Base-by-base conservation (phyloP, 2,113 vertebrate species). In the Boulengeromyrus knoepffleri region DNA sequence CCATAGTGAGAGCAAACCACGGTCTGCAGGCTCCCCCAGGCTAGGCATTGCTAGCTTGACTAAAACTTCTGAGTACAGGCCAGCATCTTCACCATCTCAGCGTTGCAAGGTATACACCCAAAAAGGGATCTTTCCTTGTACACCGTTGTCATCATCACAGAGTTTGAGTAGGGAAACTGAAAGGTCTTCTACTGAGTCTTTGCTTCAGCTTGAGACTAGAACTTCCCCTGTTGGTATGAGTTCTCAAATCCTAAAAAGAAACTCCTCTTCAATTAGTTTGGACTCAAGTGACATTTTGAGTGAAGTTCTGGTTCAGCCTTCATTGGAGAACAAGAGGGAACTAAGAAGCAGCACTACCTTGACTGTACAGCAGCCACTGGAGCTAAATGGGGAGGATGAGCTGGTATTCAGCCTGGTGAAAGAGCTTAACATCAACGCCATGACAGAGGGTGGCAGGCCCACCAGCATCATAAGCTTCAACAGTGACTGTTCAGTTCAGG, bases 401-500 rank as follows among this genome's bases (percentile, higher is more conserved):
- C 95, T 99, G 80, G 98, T 99, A 21, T 99, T 99, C 92, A 99
- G 98, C 0, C 96, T 99, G 92, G 98, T 99, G 89, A 98, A 99
- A 94, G 99, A 99, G 90, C 96, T 99, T 91, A 98, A 97, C 91
- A 97, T 99, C 90, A 97, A 96, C 27, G 97, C 97, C 9, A 95
- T 96, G 49, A 92, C 97, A 36, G 96, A 97, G 88, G 95, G 95
- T 0, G 96, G 96, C 8, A 96, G 97, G 10, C 97, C 97, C 0
- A 96, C 97, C 66, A 99, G 98, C 91, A 97, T 99, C 87, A 97
- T 98, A 93, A 98, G 97, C 91, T 97, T 99, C 93, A 96, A 96
- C 91, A 98, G 99, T 0, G 95, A 96, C 47, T 97, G 96, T 91
- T 97, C 98, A 1, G 95, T 96, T 90, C 97, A 96, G 93, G 95